Percentiles rank a stretch among this genome's conserved stretches.
Evolutionary conservation across 2,797 vertebrate genomes (phyloP).

Genomic region (Thripadectes ignobilis): DNA sequence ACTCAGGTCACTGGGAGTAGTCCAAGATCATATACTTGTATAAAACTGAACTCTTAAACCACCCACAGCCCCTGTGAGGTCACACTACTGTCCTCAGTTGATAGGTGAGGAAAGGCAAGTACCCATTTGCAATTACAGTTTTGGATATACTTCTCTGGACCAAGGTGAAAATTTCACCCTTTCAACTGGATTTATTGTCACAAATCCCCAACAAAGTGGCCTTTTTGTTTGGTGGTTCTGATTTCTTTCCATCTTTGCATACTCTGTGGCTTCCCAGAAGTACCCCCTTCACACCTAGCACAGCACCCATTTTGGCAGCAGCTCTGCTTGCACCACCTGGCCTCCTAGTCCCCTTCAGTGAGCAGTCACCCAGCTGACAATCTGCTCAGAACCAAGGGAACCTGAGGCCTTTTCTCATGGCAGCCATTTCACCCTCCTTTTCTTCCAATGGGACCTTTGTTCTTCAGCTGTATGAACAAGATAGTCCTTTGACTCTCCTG

Average conservation of each 20-base stretch:
- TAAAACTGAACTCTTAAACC: not conserved
- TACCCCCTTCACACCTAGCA: not conserved
- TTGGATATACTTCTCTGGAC: not conserved
- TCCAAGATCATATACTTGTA: not conserved
- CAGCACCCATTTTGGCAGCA: not conserved
- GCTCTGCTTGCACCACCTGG: not conserved
- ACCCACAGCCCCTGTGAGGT: not conserved
- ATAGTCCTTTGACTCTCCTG: not conserved
- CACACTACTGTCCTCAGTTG: not conserved
- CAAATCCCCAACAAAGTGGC: not conserved
- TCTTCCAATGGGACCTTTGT: not conserved
- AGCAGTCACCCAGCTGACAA: not conserved
- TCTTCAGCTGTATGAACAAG: not conserved
- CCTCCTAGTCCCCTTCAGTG: not conserved
- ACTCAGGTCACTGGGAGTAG: not conserved
- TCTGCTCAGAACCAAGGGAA: not conserved
- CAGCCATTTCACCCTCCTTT: not conserved
- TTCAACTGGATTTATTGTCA: not conserved
- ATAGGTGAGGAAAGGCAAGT: not conserved
- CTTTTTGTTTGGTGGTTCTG: not conserved
- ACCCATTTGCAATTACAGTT: not conserved
- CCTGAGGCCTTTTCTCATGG: not conserved
- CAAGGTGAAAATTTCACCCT: not conserved
- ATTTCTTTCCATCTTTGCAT: not conserved
- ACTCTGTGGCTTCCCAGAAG: not conserved